Evolutionary conservation across 1,140 invertebrate genomes (phyloP).

Genomic region (Globodera ellingtonae): DNA sequence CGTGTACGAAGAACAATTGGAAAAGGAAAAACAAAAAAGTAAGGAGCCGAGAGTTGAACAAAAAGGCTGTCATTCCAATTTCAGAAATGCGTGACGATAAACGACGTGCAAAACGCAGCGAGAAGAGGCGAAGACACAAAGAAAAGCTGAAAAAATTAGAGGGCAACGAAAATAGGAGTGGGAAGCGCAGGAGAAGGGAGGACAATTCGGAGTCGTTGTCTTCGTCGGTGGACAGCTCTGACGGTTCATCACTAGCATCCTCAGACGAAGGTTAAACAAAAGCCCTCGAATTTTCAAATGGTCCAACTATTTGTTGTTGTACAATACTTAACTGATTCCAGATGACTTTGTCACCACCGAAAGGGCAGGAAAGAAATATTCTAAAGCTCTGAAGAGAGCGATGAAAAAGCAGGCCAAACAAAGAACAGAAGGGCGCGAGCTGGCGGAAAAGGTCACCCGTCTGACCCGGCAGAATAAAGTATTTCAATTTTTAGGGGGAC

Average conservation of each 20-base stretch:
- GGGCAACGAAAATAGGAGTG: not conserved
- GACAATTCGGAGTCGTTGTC: not conserved
- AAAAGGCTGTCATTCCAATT: constrained; percentile 18
- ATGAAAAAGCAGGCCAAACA: constrained; percentile 22
- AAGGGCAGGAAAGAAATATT: constrained; percentile 13
- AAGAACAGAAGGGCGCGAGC: constrained; percentile 14
- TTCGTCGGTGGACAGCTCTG: constrained; percentile 13
- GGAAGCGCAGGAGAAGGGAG: not conserved
- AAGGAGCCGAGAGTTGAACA: constrained; percentile 1
- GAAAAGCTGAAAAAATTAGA: constrained; percentile 31
- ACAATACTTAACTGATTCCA: constrained; percentile 2
- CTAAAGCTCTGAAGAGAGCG: constrained; percentile 29
- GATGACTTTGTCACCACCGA: constrained; percentile 4
- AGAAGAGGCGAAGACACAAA: constrained; percentile 45
- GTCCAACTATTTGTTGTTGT: too few relatives aligned
- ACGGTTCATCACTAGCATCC: not conserved
- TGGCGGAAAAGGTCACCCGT: constrained; percentile 23
- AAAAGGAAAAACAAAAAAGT: constrained; percentile 36
- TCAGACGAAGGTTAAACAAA: not conserved
- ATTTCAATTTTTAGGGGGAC: constrained; percentile 27
- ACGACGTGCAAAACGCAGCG: constrained; percentile 30
- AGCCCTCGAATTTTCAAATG: not conserved
- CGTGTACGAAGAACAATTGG: constrained; percentile 26
- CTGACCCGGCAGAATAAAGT: not conserved
- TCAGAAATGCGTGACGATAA: constrained; percentile 39